A percentile compares a stretch with the other conserved stretches of the same genome.
phyloP scores from a whole-genome alignment of 2,113 vertebrate genomes.

The Cairina moschata region DNA sequence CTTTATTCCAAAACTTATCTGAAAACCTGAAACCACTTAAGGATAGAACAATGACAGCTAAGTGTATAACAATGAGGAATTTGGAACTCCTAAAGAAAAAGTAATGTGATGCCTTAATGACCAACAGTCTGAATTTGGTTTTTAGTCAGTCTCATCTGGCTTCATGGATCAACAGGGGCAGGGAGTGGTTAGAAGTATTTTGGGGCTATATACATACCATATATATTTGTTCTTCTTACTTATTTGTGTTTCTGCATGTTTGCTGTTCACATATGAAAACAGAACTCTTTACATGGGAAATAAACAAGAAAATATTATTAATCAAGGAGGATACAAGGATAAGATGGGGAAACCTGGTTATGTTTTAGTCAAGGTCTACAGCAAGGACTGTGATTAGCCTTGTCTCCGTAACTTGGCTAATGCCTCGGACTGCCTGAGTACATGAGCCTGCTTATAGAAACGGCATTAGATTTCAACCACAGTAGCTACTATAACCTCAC shows the following conservation, averaged over 20 bases:
- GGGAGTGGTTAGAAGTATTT: not conserved
- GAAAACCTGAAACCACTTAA: constrained; percentile 63
- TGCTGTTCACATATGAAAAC: not conserved
- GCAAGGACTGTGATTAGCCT: not conserved
- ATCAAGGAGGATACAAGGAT: not conserved
- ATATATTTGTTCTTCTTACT: not conserved
- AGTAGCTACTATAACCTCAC: not conserved
- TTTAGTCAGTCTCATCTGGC: not conserved
- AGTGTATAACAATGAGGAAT: constrained; percentile 3
- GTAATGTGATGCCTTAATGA: not conserved
- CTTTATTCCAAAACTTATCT: constrained; percentile 45
- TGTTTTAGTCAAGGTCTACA: not conserved
- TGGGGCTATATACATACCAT: not conserved
- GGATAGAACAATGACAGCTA: constrained; percentile 42
- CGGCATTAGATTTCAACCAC: not conserved
- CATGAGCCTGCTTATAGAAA: constrained; percentile 1
- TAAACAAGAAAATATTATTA: not conserved
- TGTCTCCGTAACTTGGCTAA: not conserved
- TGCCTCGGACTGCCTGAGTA: not conserved
- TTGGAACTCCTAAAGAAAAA: constrained; percentile 2
- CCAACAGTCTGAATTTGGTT: not conserved
- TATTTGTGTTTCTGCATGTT: not conserved
- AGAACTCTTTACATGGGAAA: not conserved
- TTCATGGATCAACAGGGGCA: constrained; percentile 12
- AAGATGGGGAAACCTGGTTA: not conserved